phyloP scores from a whole-genome alignment of 2,113 vertebrate genomes.

The Chloroceryle aenea region DNA sequence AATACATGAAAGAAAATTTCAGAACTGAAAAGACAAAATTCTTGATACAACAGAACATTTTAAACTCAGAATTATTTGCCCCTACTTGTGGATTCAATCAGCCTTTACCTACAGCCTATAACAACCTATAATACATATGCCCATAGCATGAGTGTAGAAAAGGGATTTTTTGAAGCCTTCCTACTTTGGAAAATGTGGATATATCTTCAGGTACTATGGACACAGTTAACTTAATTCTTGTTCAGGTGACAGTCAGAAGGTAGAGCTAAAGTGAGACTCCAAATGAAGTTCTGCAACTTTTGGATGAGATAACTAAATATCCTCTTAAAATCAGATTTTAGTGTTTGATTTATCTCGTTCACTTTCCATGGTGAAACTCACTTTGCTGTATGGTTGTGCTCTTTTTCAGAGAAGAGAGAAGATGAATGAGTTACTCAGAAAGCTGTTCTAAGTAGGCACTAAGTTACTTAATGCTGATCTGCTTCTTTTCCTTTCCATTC shows the following conservation, averaged over 20 bases:
- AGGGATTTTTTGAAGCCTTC: background rate
- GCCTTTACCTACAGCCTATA: background rate
- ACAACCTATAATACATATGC: too few species aligned
- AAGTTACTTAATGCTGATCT: background rate
- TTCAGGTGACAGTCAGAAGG: background rate
- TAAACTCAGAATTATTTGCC: background rate
- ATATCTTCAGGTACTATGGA: background rate
- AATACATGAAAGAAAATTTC: background rate
- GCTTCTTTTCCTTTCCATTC: background rate
- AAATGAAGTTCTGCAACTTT: background rate
- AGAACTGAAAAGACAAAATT: background rate
- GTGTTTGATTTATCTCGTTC: background rate
- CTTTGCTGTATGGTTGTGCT: background rate
- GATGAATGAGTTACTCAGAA: background rate
- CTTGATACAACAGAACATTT: background rate
- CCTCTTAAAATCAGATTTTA: background rate
- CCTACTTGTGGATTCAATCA: background rate
- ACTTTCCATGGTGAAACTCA: background rate
- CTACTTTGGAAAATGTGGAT: background rate
- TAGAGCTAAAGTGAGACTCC: background rate
- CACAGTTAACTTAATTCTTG: background rate
- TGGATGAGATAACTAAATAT: background rate
- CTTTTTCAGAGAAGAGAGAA: background rate
- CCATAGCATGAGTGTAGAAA: background rate
- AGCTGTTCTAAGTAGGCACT: background rate